Conservation (phyloP, 2,113 vertebrate species). For the Leucoraja erinaceus region DNA sequence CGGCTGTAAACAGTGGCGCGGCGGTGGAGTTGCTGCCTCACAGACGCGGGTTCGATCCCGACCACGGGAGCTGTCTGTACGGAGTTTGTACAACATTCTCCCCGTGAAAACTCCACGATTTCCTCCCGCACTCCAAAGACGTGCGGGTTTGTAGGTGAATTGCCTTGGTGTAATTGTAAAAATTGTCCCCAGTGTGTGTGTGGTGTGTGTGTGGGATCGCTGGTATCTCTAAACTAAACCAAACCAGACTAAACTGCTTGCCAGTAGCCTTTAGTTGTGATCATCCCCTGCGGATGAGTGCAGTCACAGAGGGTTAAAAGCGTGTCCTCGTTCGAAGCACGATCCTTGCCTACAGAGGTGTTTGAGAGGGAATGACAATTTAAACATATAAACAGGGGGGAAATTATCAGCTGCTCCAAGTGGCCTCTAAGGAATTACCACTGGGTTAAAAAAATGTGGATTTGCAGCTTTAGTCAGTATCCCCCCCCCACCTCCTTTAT, state of each 20-base stretch:
- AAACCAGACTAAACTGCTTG: background rate
- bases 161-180: too few relatives aligned
- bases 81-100: too few relatives aligned
- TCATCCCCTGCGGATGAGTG: conserved; percentile 9
- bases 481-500: conserved; percentile 8
- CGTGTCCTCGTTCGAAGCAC: background rate
- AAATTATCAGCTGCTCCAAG: conserved; percentile 46
- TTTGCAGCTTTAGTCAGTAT: conserved; percentile 41
- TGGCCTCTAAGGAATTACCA: conserved; percentile 49
- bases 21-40: too few relatives aligned
- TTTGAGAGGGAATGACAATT: background rate
- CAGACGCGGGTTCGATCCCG: too few relatives aligned
- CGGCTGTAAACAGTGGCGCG: background rate
- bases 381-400: background rate
- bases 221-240: too few relatives aligned
- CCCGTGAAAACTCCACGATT: too few relatives aligned
- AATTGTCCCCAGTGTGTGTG: too few relatives aligned
- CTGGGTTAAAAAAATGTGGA: conserved; percentile 41
- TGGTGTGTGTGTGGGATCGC: too few relatives aligned
- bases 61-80: too few relatives aligned
- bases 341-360: background rate
- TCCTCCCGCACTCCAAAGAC: too few relatives aligned
- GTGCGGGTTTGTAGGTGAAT: too few relatives aligned
- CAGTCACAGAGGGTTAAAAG: background rate
- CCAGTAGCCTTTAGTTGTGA: background rate